Conservation (phyloP, 2,888 invertebrate species). For the Lordiphosa andalusiaca region DNA sequence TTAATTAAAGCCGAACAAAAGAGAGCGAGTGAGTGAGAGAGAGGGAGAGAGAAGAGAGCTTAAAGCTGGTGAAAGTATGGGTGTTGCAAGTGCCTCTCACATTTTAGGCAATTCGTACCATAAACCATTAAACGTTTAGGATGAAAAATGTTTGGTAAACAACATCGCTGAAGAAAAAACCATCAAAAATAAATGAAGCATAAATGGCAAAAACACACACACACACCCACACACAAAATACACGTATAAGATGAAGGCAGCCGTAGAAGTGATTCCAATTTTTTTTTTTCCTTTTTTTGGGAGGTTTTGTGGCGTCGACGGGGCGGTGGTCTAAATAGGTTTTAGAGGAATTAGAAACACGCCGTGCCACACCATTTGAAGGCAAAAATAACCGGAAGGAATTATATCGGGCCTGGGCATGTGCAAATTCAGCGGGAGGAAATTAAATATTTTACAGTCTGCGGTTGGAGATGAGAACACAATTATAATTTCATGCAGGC, state of each 20-base stretch:
- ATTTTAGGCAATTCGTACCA: slow-evolving; percentile 15
- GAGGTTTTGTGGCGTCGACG: slow-evolving; percentile 13
- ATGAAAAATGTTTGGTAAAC: slow-evolving; percentile 10
- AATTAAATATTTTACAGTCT: slow-evolving; percentile 74
- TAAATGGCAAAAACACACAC: slow-evolving; percentile 54
- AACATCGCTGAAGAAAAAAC: slow-evolving; percentile 31
- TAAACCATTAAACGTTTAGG: slow-evolving; percentile 44
- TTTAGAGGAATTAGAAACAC: slow-evolving; percentile 62
- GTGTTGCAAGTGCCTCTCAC: background rate
- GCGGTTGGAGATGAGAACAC: slow-evolving; percentile 52
- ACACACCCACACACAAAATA: slow-evolving; percentile 23
- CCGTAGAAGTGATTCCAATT: slow-evolving; percentile 43
- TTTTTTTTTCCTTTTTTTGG: slow-evolving; percentile 22
- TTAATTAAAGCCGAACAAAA: slow-evolving; percentile 1
- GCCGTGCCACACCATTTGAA: slow-evolving; percentile 36
- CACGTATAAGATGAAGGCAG: slow-evolving; percentile 15
- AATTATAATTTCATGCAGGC: slow-evolving; percentile 62
- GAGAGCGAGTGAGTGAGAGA: no score
- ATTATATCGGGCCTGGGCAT: slow-evolving; percentile 53
- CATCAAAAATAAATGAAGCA: slow-evolving; percentile 72
- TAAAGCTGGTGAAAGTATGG: slow-evolving; percentile 1
- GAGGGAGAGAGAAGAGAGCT: background rate
- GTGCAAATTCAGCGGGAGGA: slow-evolving; percentile 37
- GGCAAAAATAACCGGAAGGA: slow-evolving; percentile 70
- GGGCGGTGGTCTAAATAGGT: slow-evolving; percentile 46